These are phyloP conservation scores for Malurus leucopterus DNA, from an alignment of 2,797 vertebrate species.

Conservation along the genomic window DNA sequence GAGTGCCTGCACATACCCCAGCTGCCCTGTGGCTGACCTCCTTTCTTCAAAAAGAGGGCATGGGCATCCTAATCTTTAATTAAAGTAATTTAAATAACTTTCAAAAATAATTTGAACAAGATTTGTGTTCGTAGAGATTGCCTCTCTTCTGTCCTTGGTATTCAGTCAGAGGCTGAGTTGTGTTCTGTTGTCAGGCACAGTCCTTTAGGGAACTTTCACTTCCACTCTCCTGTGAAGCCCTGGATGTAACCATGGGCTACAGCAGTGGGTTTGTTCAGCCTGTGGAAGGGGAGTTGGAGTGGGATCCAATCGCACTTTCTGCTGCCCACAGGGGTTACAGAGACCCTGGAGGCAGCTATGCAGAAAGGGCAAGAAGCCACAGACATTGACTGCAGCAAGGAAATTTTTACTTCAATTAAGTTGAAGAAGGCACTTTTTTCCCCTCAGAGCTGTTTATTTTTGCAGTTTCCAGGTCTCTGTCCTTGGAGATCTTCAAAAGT, in stretches of 20 bases:
- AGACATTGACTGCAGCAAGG: not conserved
- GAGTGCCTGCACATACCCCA: accelerated
- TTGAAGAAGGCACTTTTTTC: not conserved
- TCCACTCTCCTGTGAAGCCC: not conserved
- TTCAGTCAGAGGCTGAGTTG: not conserved
- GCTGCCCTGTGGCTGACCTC: not conserved
- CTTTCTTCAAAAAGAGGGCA: not conserved
- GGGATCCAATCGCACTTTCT: not conserved
- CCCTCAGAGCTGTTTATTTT: not conserved
- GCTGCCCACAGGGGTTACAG: accelerated
- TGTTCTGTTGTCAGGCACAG: not conserved
- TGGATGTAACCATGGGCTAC: not conserved
- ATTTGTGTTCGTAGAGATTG: not conserved
- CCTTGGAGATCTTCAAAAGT: not conserved
- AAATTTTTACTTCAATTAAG: not conserved
- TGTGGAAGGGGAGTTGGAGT: not conserved
- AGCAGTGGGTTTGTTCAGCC: not conserved
- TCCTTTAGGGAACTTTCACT: not conserved
- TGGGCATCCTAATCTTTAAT: not conserved
- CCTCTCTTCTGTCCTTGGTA: not conserved
- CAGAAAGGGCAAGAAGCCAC: not conserved
- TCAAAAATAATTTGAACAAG: not conserved
- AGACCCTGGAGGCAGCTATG: not conserved
- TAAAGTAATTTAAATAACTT: not conserved
- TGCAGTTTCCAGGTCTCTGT: not conserved